Conservation (phyloP, 2,888 invertebrate species). For the Scaptomyza flava region DNA sequence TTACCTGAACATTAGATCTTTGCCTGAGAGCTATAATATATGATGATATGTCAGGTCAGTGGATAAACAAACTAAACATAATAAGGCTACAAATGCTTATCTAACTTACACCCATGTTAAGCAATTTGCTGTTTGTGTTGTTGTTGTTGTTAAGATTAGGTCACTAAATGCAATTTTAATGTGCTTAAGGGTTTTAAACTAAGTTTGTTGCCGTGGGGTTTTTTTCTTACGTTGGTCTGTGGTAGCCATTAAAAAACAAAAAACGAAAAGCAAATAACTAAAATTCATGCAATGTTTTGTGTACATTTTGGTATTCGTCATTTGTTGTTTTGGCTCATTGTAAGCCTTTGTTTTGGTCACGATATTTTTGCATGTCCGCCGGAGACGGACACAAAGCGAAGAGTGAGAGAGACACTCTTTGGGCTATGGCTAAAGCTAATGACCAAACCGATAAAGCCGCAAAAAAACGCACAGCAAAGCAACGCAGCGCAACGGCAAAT, state of each 20-base stretch:
- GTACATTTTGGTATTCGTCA: slow-evolving; percentile 45
- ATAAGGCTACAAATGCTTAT: too few species aligned
- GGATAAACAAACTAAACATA: too few species aligned
- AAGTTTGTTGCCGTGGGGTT: slow-evolving; percentile 18
- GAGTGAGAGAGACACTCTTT: slow-evolving; percentile 1
- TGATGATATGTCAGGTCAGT: too few species aligned
- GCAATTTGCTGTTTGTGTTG: background rate
- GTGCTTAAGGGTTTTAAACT: slow-evolving; percentile 24
- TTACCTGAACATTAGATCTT: too few species aligned
- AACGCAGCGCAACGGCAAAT: slow-evolving; percentile 8
- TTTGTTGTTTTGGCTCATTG: slow-evolving; percentile 33
- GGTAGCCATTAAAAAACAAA: slow-evolving; percentile 20
- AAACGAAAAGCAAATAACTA: slow-evolving; percentile 37
- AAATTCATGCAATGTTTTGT: slow-evolving; percentile 47
- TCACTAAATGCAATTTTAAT: slow-evolving; percentile 19
- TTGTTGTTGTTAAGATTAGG: background rate
- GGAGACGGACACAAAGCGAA: slow-evolving; percentile 10
- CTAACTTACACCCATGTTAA: background rate
- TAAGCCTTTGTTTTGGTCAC: slow-evolving; percentile 61
- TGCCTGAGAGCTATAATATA: too few species aligned
- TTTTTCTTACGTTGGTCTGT: slow-evolving; percentile 5
- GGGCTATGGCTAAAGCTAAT: slow-evolving; percentile 66
- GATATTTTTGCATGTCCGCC: slow-evolving; percentile 44
- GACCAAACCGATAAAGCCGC: slow-evolving; percentile 77
- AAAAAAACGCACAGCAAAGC: slow-evolving; percentile 18